A percentile compares a stretch with the other conserved stretches of the same genome.
Evolutionary conservation across 53 echinoderm and acorn worm genomes (phyloP).

Genomic region (Temnopleurus reevesii): DNA sequence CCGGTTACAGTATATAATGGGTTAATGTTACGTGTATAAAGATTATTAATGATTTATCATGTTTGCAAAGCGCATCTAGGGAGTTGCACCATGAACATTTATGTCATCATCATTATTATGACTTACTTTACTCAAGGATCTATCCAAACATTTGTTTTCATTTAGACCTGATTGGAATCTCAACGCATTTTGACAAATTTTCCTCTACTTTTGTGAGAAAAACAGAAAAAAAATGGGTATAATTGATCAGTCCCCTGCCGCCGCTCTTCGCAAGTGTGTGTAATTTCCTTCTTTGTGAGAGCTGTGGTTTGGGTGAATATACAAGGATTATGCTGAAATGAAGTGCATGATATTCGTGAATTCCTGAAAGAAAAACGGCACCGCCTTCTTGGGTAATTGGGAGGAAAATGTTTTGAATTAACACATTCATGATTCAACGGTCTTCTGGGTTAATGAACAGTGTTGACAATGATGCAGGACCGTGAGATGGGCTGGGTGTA

Average conservation of each 20-base stretch:
- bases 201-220: background rate
- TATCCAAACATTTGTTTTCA: background rate
- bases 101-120: background rate
- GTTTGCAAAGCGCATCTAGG: no score
- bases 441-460: background rate
- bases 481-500: no score
- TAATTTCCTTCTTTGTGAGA: background rate
- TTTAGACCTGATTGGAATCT: background rate
- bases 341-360: background rate
- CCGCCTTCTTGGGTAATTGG: slow-evolving; percentile 16
- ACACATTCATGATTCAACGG: slow-evolving; percentile 7
- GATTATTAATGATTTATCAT: no score
- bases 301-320: background rate
- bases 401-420: slow-evolving; percentile 27
- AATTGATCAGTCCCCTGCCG: background rate
- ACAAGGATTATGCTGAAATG: background rate
- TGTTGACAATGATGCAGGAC: background rate
- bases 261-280: background rate
- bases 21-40: no score
- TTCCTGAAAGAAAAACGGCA: slow-evolving; percentile 7
- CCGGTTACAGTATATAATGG: no score
- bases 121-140: background rate
- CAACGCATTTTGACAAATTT: background rate
- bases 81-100: background rate
- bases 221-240: background rate